phyloP scores from a whole-genome alignment of 2,797 vertebrate genomes.

The Coregonus sp. region DNA sequence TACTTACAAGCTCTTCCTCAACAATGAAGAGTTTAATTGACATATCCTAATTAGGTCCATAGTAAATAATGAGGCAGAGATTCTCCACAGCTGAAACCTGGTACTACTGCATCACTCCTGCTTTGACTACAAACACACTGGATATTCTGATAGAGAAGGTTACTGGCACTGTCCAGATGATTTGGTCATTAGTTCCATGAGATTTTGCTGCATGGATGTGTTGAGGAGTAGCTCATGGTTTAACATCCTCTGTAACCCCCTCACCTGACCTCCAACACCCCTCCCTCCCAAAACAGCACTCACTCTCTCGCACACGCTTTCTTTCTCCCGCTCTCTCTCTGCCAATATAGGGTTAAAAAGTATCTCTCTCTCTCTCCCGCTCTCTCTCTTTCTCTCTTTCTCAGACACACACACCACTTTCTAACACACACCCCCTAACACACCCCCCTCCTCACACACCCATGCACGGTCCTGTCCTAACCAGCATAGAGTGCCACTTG shows the following conservation, averaged over 20 bases:
- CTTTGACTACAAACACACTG: constrained; percentile 16
- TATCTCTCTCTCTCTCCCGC: background rate
- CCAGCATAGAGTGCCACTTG: too few relatives aligned
- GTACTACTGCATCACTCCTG: background rate
- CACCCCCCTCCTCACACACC: background rate
- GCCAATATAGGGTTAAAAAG: too few relatives aligned
- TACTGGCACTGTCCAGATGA: constrained; percentile 8
- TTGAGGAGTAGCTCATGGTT: constrained; percentile 6
- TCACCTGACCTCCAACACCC: background rate
- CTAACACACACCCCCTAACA: too few relatives aligned
- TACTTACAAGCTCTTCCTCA: too few relatives aligned
- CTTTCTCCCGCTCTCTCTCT: constrained; percentile 18
- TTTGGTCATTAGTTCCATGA: constrained; percentile 19
- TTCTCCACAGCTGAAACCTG: background rate
- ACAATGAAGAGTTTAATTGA: background rate
- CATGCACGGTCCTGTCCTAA: background rate
- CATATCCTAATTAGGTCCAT: background rate
- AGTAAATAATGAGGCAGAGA: background rate
- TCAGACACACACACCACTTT: background rate
- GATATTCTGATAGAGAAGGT: background rate
- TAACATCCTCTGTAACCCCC: constrained; percentile 7
- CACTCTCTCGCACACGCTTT: background rate
- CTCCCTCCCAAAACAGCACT: background rate
- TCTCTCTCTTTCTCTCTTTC: background rate
- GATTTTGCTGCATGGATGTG: background rate